These are phyloP conservation scores for Rhinopithecus roxellana DNA, from an alignment of 2,113 vertebrate species.

Conservation along the genomic window DNA sequence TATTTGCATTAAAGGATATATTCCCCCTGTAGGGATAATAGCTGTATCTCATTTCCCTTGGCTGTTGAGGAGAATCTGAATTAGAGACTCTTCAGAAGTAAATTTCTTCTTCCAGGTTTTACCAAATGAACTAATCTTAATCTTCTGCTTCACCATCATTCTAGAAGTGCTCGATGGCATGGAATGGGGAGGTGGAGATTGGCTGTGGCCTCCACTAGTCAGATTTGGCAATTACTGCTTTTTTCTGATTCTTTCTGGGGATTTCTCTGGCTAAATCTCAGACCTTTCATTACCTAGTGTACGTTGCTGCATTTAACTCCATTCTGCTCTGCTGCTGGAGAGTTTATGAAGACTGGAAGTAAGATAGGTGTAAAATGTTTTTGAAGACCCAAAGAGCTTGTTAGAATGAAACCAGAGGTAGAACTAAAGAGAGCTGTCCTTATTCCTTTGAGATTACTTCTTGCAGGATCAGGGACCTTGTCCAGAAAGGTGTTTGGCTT, in stretches of 20 bases:
- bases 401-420: not conserved
- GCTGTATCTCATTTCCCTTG: not conserved
- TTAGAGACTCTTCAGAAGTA: not conserved
- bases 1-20: not conserved
- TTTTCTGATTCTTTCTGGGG: slow-evolving; percentile 16
- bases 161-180: not conserved
- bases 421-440: not conserved
- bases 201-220: not conserved
- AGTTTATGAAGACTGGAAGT: not conserved
- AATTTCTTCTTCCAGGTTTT: slow-evolving; percentile 33
- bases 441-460: not conserved
- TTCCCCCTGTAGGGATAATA: not conserved
- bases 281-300: not conserved
- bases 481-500: not conserved
- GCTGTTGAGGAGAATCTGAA: not conserved
- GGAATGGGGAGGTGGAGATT: not conserved
- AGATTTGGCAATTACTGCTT: not conserved
- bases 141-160: not conserved
- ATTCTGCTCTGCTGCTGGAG: not conserved
- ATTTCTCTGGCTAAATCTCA: slow-evolving; percentile 11
- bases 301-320: not conserved
- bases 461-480: not conserved
- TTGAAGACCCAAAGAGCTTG: not conserved
- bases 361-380: not conserved
- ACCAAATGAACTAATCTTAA: not conserved